Percentiles rank a stretch among this genome's conserved stretches.
These are phyloP conservation scores for Acrocephalus kingi DNA, from an alignment of 2,113 vertebrate genomes.

Conservation along the genomic window DNA sequence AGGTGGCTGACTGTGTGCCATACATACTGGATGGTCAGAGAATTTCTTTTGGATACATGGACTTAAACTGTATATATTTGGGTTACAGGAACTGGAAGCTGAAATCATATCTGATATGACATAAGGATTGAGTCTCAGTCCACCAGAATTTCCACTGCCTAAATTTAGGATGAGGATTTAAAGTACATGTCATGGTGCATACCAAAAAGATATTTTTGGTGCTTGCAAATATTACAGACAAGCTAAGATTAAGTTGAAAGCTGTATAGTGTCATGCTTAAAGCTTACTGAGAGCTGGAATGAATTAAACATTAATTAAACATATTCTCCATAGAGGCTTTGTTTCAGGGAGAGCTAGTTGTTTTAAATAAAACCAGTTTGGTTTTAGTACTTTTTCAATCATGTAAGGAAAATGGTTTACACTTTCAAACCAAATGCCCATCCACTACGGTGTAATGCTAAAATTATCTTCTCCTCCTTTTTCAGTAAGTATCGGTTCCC, in stretches of 20 bases:
- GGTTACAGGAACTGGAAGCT: neutral
- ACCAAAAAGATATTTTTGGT: neutral
- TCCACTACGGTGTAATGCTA: neutral
- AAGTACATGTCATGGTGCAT: neutral
- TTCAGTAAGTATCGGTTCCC: neutral
- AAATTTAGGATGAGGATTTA: neutral
- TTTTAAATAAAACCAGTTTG: neutral
- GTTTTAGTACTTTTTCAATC: neutral
- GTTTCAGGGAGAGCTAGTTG: neutral
- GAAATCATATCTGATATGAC: neutral
- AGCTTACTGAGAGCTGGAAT: neutral
- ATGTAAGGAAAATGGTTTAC: neutral
- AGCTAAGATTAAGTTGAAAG: neutral
- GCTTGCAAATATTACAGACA: neutral
- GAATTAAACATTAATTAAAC: neutral
- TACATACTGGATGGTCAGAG: neutral
- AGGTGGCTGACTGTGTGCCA: neutral
- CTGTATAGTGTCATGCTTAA: neutral
- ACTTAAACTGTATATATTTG: neutral
- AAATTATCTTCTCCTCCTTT: neutral
- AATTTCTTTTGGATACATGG: neutral
- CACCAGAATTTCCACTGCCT: neutral
- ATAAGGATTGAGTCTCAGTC: rapidly evolving
- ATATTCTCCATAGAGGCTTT: neutral
- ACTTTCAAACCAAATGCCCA: neutral